Conservation (phyloP, 1,140 invertebrate genomes). For the Eueides isabella region DNA sequence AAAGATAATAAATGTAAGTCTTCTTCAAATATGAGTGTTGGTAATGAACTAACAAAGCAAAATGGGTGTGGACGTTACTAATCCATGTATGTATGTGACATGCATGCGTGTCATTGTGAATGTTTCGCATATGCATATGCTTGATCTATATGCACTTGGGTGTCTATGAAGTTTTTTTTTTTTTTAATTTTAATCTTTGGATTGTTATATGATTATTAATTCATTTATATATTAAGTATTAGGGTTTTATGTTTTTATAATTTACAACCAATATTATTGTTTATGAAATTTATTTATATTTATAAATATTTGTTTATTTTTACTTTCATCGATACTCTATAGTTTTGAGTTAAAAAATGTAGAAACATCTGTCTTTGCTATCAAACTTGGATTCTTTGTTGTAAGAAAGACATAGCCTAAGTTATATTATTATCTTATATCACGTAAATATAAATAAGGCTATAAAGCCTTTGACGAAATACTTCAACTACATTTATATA, state of each 20-base stretch:
- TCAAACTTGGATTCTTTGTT: too few relatives aligned
- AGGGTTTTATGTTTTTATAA: too few relatives aligned
- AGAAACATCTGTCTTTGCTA: too few relatives aligned
- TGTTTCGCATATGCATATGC: background rate
- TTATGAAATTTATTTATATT: background rate
- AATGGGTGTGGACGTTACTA: background rate
- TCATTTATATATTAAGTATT: too few relatives aligned
- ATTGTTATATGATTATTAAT: background rate
- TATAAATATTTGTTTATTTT: background rate
- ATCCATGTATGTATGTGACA: slow-evolving; percentile 1
- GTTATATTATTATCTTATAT: too few relatives aligned
- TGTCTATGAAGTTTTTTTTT: background rate
- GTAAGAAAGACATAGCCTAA: too few relatives aligned
- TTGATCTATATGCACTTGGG: background rate
- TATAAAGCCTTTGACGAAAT: too few relatives aligned
- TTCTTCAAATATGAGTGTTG: slow-evolving; percentile 20
- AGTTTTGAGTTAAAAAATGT: background rate
- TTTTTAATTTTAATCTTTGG: background rate
- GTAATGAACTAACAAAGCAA: slow-evolving; percentile 22
- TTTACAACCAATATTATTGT: too few relatives aligned
- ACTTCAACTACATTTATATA: background rate
- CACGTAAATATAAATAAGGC: too few relatives aligned
- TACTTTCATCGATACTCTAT: background rate
- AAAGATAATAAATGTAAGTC: slow-evolving; percentile 31
- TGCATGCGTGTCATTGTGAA: slow-evolving; percentile 14